phyloP scores from a whole-genome alignment of 2,113 vertebrate genomes.

The Fregata magnificens region DNA sequence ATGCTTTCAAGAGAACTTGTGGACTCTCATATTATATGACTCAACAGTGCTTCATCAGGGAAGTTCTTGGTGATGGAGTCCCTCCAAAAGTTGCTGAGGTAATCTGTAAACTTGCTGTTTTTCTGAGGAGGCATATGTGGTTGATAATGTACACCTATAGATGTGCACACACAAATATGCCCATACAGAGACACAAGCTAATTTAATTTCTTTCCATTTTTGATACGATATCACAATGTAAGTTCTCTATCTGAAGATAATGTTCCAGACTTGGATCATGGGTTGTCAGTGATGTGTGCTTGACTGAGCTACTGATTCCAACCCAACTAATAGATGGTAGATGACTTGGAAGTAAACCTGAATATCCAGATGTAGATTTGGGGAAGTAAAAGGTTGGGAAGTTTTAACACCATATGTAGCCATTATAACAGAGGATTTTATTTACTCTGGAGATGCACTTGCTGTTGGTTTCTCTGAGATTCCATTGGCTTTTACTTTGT shows the following conservation, averaged over 20 bases:
- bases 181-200: accelerated
- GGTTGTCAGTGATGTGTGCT: neutral
- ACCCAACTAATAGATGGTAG: neutral
- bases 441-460: neutral
- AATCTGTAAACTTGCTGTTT: slow-evolving; percentile 27
- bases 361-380: neutral
- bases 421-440: neutral
- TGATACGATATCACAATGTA: neutral
- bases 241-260: neutral
- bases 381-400: neutral
- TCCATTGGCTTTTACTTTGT: neutral
- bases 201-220: neutral
- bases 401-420: neutral
- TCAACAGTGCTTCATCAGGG: slow-evolving; percentile 96
- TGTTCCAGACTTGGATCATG: neutral
- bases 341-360: neutral
- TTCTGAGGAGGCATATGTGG: neutral
- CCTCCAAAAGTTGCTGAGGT: slow-evolving; percentile 98
- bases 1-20: slow-evolving; percentile 98
- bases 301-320: neutral
- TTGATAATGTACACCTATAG: accelerated
- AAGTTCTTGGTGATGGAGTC: slow-evolving; percentile 96
- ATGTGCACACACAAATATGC: neutral
- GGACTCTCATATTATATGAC: slow-evolving; percentile 96
- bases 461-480: neutral